Conservation (phyloP, 2,888 invertebrate species). For the Drosophila formosana region DNA sequence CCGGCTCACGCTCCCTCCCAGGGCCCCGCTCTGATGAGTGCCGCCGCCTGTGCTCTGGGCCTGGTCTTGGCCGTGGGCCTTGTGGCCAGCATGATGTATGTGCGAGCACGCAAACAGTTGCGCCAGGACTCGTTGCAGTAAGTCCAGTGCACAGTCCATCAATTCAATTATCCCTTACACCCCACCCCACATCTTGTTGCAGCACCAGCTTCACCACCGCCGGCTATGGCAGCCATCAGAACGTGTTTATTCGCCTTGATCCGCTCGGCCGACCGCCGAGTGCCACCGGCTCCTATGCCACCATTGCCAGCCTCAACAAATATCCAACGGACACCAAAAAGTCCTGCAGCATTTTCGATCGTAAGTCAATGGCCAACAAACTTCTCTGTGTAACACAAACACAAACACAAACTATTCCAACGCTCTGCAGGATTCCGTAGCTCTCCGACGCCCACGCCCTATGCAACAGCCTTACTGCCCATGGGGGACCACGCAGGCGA, state of each 20-base stretch:
- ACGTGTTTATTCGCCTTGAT: slow-evolving; percentile 91
- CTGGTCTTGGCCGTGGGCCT: slow-evolving; percentile 83
- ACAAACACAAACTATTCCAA: slow-evolving; percentile 17
- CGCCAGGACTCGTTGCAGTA: slow-evolving; percentile 85
- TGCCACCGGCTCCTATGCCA: slow-evolving; percentile 91
- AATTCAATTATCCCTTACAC: slow-evolving; percentile 45
- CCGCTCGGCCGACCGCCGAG: slow-evolving; percentile 90
- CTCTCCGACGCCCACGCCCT: slow-evolving; percentile 88
- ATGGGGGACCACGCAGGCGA: slow-evolving; percentile 85
- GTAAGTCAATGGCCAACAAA: slow-evolving; percentile 70
- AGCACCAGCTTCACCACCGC: slow-evolving; percentile 92
- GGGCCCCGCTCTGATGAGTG: slow-evolving; percentile 91
- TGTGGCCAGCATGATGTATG: slow-evolving; percentile 85
- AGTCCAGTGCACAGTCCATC: slow-evolving; percentile 58
- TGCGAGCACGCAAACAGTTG: slow-evolving; percentile 84
- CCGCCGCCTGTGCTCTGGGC: slow-evolving; percentile 92
- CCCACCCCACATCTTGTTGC: slow-evolving; percentile 31
- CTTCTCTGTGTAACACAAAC: not conserved
- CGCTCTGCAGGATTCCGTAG: slow-evolving; percentile 81
- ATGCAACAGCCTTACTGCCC: slow-evolving; percentile 88
- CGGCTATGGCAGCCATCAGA: slow-evolving; percentile 91
- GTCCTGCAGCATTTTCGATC: slow-evolving; percentile 84
- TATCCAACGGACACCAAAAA: slow-evolving; percentile 86
- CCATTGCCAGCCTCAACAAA: slow-evolving; percentile 93
- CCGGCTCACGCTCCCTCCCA: slow-evolving; percentile 89